phyloP scores from a whole-genome alignment of 2,888 invertebrate species.

The Cryptops parisi region DNA sequence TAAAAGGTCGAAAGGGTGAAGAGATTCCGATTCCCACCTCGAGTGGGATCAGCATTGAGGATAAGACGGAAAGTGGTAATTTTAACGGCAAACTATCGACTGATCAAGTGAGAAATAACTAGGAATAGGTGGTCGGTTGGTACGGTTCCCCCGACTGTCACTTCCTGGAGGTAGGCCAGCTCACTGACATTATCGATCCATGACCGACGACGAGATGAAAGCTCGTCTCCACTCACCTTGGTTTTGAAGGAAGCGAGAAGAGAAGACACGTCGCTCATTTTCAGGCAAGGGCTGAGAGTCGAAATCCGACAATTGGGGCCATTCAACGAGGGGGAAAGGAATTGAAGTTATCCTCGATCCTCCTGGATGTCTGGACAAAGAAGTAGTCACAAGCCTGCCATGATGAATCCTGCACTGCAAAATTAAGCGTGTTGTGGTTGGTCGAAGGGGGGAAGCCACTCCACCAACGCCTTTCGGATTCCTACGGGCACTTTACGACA shows the following conservation, averaged over 20 bases:
- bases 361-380: constrained; percentile 14
- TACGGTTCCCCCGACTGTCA: constrained; percentile 12
- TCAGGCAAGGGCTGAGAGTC: too few species aligned
- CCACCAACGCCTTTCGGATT: too few species aligned
- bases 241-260: constrained; percentile 11
- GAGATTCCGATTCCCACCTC: too few species aligned
- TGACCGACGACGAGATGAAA: constrained; percentile 2
- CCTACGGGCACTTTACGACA: too few species aligned
- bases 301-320: too few species aligned
- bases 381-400: constrained; percentile 15
- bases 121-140: too few species aligned
- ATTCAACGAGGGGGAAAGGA: too few species aligned
- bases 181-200: constrained; percentile 16
- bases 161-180: constrained; percentile 6
- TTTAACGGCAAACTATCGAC: not conserved
- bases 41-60: too few species aligned
- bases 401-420: constrained; percentile 14
- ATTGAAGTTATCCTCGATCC: constrained; percentile 6
- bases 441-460: not conserved
- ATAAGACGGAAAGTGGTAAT: not conserved
- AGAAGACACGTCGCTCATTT: constrained; percentile 11
- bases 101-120: not conserved
- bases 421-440: constrained; percentile 1
- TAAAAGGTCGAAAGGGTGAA: too few species aligned
- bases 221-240: constrained; percentile 6